phyloP scores from a whole-genome alignment of 2,797 vertebrate genomes.

The Acestrorhynchus altus region DNA sequence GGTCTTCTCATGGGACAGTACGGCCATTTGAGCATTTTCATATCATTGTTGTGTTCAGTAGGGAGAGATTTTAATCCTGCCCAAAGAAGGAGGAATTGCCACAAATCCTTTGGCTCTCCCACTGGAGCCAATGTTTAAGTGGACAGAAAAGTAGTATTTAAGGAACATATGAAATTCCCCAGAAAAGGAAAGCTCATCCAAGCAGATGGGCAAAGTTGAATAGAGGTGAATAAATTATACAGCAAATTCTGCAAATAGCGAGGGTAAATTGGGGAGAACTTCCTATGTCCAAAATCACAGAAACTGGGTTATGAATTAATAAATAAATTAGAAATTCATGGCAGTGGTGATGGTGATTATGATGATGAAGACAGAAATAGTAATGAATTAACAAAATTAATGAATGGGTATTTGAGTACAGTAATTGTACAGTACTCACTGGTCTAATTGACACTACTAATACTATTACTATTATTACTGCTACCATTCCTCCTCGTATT shows the following conservation, averaged over 20 bases:
- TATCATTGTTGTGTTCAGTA: no score
- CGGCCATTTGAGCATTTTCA: no score
- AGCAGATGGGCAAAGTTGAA: neutral
- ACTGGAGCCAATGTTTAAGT: constrained; percentile 8
- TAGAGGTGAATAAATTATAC: neutral
- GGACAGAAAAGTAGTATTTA: constrained; percentile 19
- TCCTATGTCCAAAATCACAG: neutral
- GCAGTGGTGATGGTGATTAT: neutral
- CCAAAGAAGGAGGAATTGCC: neutral
- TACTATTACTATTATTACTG: no score
- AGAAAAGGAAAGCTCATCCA: neutral
- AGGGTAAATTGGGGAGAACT: neutral
- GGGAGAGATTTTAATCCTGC: no score
- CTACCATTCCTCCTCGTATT: no score
- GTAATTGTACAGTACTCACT: no score
- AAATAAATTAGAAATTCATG: neutral
- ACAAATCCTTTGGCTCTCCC: neutral
- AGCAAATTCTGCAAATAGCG: neutral
- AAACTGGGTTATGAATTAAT: neutral
- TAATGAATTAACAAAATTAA: neutral
- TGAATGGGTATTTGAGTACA: no score
- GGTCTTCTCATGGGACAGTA: no score
- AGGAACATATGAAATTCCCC: constrained; percentile 26
- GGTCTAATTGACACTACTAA: no score
- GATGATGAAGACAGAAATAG: neutral